Percentiles rank a stretch among this genome's conserved stretches.
Evolutionary conservation across 2,113 vertebrate genomes (phyloP).

Genomic region (Tamias sibiricus): DNA sequence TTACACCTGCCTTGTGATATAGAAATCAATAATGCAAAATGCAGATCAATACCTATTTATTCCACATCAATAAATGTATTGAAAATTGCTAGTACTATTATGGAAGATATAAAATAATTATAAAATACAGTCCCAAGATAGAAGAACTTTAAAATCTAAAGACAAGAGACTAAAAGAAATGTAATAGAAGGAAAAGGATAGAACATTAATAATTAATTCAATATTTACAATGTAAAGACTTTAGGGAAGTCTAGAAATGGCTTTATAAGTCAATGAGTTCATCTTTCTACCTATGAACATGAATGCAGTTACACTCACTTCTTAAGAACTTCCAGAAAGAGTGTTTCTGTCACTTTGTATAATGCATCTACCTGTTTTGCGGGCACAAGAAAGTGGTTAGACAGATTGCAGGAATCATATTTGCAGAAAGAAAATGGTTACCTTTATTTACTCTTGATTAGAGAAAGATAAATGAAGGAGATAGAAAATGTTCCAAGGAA

Average conservation of each 20-base stretch:
- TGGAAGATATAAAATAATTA: neutral
- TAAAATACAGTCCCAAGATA: neutral
- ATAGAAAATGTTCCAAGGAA: neutral
- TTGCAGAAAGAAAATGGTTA: neutral
- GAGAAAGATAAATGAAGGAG: neutral
- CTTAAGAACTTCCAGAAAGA: neutral
- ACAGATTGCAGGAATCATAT: neutral
- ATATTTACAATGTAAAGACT: neutral
- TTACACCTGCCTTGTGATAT: neutral
- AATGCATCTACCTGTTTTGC: neutral
- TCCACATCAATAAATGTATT: neutral
- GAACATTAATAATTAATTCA: neutral
- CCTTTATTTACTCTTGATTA: neutral
- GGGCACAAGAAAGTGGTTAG: neutral
- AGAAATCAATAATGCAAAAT: neutral
- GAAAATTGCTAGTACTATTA: neutral
- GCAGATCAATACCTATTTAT: neutral
- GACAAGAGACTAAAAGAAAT: neutral
- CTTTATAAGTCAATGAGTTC: neutral
- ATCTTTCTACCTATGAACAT: neutral
- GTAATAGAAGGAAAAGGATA: neutral
- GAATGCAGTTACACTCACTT: neutral
- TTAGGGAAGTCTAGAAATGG: neutral
- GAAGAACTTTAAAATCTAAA: slow-evolving; percentile 52
- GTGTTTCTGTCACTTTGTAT: neutral